These are phyloP conservation scores for Decapterus maruadsi DNA, from an alignment of 2,797 vertebrate genomes.

Conservation along the genomic window DNA sequence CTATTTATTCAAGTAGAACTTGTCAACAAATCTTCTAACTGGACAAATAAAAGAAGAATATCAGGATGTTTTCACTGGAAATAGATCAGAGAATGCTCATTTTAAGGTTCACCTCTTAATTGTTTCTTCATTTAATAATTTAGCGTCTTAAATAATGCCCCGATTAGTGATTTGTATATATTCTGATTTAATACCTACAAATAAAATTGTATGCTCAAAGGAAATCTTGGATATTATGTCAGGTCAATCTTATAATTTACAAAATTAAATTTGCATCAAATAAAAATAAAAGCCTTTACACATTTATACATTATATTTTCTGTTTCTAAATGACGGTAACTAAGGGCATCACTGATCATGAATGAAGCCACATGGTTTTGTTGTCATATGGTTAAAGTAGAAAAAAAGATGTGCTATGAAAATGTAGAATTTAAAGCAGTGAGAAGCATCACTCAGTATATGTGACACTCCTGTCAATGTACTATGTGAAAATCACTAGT, in stretches of 20 bases:
- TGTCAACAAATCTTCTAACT: slow-evolving; percentile 89
- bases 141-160: slow-evolving; percentile 11
- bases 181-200: neutral
- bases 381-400: neutral
- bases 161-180: slow-evolving; percentile 9
- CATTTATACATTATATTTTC: neutral
- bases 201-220: neutral
- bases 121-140: slow-evolving; percentile 40
- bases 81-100: slow-evolving; percentile 63
- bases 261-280: neutral
- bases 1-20: slow-evolving; percentile 93
- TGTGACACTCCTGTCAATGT: neutral
- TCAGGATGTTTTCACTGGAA: slow-evolving; percentile 69
- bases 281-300: neutral
- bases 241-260: neutral
- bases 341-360: neutral
- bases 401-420: neutral
- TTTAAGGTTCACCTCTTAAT: slow-evolving; percentile 18
- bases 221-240: neutral
- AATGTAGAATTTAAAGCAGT: slow-evolving; percentile 14
- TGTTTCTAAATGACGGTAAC: neutral
- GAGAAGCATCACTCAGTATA: neutral
- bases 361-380: neutral
- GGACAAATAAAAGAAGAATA: slow-evolving; percentile 85
- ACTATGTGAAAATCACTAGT: slow-evolving; percentile 4